Conservation (phyloP, 2,888 invertebrate genomes). For the Tipula helvola region DNA sequence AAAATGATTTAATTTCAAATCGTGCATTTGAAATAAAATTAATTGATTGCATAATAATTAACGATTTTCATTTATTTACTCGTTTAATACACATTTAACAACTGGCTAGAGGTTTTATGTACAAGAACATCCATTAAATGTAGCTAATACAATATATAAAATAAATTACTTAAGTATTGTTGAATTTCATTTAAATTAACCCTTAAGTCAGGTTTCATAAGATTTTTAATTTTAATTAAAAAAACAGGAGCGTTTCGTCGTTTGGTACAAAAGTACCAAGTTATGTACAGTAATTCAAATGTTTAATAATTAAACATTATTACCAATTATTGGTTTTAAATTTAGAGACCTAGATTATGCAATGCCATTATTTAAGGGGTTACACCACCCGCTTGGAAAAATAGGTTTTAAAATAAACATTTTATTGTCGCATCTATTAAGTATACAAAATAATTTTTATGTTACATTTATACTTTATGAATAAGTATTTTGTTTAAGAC, state of each 20-base stretch:
- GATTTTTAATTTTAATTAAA: background rate
- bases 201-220: background rate
- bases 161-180: background rate
- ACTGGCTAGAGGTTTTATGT: background rate
- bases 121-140: background rate
- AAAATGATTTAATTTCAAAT: background rate
- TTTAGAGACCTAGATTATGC: too few relatives aligned
- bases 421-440: too few relatives aligned
- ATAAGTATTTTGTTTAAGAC: too few relatives aligned
- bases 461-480: too few relatives aligned
- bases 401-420: too few relatives aligned
- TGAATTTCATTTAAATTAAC: background rate
- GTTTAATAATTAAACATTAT: too few relatives aligned
- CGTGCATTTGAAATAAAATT: background rate
- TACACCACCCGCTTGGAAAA: too few relatives aligned
- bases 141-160: background rate
- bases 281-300: too few relatives aligned
- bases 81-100: background rate
- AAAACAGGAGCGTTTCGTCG: background rate
- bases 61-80: background rate
- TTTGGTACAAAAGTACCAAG: too few relatives aligned
- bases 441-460: too few relatives aligned
- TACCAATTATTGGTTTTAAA: too few relatives aligned
- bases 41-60: constrained; percentile 4
- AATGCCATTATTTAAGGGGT: too few relatives aligned